These are phyloP conservation scores for Strigamia crassipes DNA, from an alignment of 2,888 invertebrate species.

Conservation along the genomic window DNA sequence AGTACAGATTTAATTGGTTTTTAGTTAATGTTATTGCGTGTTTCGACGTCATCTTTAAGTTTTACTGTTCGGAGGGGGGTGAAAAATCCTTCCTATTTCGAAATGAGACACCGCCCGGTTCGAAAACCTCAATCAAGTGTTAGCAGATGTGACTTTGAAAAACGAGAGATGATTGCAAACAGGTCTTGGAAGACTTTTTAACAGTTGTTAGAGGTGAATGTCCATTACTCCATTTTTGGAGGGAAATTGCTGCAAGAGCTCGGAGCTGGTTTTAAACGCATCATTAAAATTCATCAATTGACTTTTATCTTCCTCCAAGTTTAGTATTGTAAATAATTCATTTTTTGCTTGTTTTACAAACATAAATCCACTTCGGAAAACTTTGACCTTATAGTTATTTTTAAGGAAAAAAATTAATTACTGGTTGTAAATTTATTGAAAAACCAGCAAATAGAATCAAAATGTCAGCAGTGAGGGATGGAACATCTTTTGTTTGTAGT, in stretches of 20 bases:
- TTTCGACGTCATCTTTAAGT: not conserved
- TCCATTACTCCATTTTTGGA: slow-evolving; percentile 10
- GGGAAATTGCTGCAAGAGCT: not conserved
- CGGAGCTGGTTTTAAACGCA: not conserved
- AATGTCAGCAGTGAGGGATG: not conserved
- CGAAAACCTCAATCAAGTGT: not conserved
- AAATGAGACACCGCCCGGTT: not conserved
- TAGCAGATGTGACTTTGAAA: not conserved
- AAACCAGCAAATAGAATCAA: not conserved
- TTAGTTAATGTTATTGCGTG: no score
- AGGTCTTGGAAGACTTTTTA: not conserved
- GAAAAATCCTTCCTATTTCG: not conserved
- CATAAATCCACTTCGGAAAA: not conserved
- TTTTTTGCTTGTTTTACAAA: not conserved
- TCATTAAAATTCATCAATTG: not conserved
- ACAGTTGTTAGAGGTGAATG: slow-evolving; percentile 8
- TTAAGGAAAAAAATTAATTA: not conserved
- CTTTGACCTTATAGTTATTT: not conserved
- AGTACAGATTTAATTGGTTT: no score
- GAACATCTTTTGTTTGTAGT: no score
- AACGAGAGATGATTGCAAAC: not conserved
- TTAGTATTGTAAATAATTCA: not conserved
- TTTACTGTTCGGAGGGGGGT: not conserved
- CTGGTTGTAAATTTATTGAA: not conserved
- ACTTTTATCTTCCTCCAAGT: not conserved